Evolutionary conservation across 2,888 invertebrate species (phyloP), one percentile per base, ranked within the genome.

Genomic region (Lysandra bellargus): DNA sequence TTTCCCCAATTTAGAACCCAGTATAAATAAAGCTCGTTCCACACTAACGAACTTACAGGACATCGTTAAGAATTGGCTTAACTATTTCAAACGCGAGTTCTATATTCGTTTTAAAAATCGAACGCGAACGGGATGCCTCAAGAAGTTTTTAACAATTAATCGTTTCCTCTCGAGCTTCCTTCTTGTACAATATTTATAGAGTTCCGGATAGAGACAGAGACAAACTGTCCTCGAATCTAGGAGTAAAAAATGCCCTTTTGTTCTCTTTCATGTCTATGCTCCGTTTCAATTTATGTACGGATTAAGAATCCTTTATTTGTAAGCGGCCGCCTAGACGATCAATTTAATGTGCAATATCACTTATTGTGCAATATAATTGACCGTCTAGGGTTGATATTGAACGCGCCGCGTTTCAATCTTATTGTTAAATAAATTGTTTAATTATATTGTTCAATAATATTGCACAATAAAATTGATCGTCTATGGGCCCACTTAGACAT

Each of bases 161-260:
- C 83, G 86, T 83, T 87, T 86, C 87, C 87, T 85, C 82, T 7
- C 79, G 80, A 80, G 83, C 85, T 85, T 86, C 85, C 86, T 85
- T 84, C 69, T 69, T 37, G 69, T 69, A 69, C 69, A 33, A 80
- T 79, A 79, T 60, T 44, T 74, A 74, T 64, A 61, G 80, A 79
- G 75, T 75, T 80, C 79, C 78, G 61, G 79, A 64, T 79, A 78
- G 79, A 40, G 74, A 69, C 69, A 17, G 69, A 69, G 33, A 69
- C 69, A 69, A 37, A 69, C 69, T 14, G 37, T 69, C 69, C 69
- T 12, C 4, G 69, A 30, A 30, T 30, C 23, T 23, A 12, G n/a
- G 30, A 0, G 64, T 12, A 9, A 23, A 64, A 64, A 64, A 23
- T 9, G 75, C 78, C 80, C 74, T 57, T 64, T 74, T 37, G 23